These are phyloP conservation scores for Sthenelais limicola DNA, from an alignment of 2,888 invertebrate species.

Conservation along the genomic window DNA sequence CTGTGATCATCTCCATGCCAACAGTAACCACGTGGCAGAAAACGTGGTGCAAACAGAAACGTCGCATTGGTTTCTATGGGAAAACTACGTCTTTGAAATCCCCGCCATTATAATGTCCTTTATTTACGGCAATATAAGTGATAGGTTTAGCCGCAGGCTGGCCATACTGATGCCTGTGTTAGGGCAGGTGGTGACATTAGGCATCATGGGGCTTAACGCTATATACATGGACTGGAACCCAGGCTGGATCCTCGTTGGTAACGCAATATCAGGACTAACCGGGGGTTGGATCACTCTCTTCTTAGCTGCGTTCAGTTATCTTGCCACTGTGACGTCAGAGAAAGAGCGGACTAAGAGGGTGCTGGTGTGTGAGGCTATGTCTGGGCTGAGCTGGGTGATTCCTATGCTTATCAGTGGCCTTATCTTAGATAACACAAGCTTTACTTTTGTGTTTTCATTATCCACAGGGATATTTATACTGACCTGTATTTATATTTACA, in stretches of 20 bases:
- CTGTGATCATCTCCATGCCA: slow-evolving; percentile 13
- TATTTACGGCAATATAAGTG: slow-evolving; percentile 71
- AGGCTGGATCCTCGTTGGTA: slow-evolving; percentile 69
- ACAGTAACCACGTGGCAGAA: slow-evolving; percentile 48
- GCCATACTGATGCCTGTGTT: slow-evolving; percentile 72
- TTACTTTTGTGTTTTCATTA: slow-evolving; percentile 69
- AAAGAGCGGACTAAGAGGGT: slow-evolving; percentile 84
- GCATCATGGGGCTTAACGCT: slow-evolving; percentile 66
- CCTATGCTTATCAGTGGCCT: slow-evolving; percentile 88
- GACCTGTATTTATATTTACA: slow-evolving; percentile 68
- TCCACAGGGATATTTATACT: slow-evolving; percentile 64
- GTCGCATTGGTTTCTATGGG: slow-evolving; percentile 68
- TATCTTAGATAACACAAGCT: slow-evolving; percentile 75
- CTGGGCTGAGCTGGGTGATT: slow-evolving; percentile 86
- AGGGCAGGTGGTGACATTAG: slow-evolving; percentile 66
- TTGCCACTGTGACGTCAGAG: slow-evolving; percentile 83
- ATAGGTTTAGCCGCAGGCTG: slow-evolving; percentile 72
- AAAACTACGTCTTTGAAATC: slow-evolving; percentile 65
- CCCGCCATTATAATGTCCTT: slow-evolving; percentile 67
- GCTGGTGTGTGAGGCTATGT: slow-evolving; percentile 85
- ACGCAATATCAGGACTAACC: slow-evolving; percentile 69
- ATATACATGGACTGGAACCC: slow-evolving; percentile 59
- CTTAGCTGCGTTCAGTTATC: slow-evolving; percentile 79
- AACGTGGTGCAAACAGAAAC: slow-evolving; percentile 66
- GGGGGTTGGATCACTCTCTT: slow-evolving; percentile 73